Evolutionary conservation across 2,888 invertebrate species (phyloP), one percentile per base, ranked within the genome.

Genomic region (Artemia sinica): DNA sequence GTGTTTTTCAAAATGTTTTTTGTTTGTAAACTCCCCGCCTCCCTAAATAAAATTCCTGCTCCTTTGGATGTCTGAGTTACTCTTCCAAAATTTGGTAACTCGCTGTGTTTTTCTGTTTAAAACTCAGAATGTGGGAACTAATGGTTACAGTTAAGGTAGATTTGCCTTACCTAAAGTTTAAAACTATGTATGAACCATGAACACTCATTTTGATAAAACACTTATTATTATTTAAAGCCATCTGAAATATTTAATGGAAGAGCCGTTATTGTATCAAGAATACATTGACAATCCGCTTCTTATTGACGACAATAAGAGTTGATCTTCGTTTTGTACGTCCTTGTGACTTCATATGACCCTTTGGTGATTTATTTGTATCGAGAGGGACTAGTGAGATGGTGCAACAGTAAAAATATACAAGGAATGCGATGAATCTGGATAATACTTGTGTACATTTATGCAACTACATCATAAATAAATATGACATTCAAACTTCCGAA

Each of bases 401-500:
- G 96, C 97, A 0, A 92, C 95, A 0, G 93, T 94, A n/a, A 71
- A 91, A 91, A 76, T 96, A 94, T 78, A 89, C 94, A 76, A 84
- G 89, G 75, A 89, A 87, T 74, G 88, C 90, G 74, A 91, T 92
- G 77, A 93, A 92, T 75, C 82, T 97, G 13, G 94, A 91, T 86
- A 93, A 91, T 79, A 91, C 89, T 0, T 94, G 91, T 79, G 94
- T 95, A 88, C 96, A 97, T 79, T 83, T 97, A 14, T 97, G 96
- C 76, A 97, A 97, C 80, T 97, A 96, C 79, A 94, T 93, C 80
- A 91, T 97, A 76, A 96, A 97, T 79, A 96, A 96, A 79, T 92
- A 92, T 77, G n/a, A n/a, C 95, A 91, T 78, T 88, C 91, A 70
- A 91, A 93, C 80, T 97, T 95, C 79, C 88, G 95, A 75, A 91